Base-by-base conservation (phyloP, 2,797 vertebrate genomes). In the Cyprinella venusta region DNA sequence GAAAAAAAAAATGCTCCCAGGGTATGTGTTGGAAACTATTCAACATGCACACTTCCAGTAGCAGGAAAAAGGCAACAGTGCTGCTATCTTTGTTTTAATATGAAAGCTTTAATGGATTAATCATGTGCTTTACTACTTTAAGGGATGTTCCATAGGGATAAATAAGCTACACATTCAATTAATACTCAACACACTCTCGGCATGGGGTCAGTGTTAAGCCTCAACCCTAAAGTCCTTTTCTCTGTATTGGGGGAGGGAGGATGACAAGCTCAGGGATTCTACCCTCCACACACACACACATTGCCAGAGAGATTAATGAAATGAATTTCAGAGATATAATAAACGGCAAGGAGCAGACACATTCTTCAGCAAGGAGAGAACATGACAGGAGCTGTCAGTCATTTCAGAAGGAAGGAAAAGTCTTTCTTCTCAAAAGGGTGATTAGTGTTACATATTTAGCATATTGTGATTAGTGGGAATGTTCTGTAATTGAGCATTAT, bases 161-260 rank as follows among this genome's bases (percentile, higher is more conserved):
- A 92, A 91, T 90, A 90, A 88, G 64, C 85, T 91, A 90, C 92
- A 92, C 90, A 90, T 92, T 91, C 82, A 93, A 92, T 93, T 92
- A 92, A 93, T 90, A 89, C 90, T 86, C 82, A 91, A 90, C 89
- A 92, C 86, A 88, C 89, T 90, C 92, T 88, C 92, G 30, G 90
- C 91, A 92, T 92, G 93, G 85, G 91, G 93, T 90, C 93, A 84
- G 88, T 85, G 86, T 89, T 90, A 90, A 92, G 88, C 88, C 59
- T 78, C 75, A 89, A 88, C 86, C 82, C 71, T 86, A 76, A 84
- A 86, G 88, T 92, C 87, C 83, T 64, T 84, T 80, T 89, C 90
- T 83, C 90, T 81, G 88, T 81, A 7, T 83, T 88, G 79, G 79
- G 87, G 52, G 12, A n/a, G 81, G 88, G 83, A 76, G 84, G 84